Percentiles rank a stretch among this genome's conserved stretches.
These are phyloP conservation scores for Gambusia affinis DNA, from an alignment of 2,113 vertebrate genomes.

Conservation along the genomic window DNA sequence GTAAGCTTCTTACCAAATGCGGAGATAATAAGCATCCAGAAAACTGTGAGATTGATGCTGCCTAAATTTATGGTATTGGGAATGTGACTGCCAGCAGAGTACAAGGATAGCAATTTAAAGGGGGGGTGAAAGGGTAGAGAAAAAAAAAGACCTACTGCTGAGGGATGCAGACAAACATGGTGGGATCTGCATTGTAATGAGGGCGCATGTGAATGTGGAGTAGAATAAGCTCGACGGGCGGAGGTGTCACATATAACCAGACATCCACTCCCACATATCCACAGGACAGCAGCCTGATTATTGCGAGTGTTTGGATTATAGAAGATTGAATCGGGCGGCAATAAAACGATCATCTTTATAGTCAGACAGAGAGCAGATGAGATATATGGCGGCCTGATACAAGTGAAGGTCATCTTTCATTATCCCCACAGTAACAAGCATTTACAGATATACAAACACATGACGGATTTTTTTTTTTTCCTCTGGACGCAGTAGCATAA, in stretches of 20 bases:
- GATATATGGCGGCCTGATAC: constrained; percentile 59
- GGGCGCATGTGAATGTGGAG: neutral
- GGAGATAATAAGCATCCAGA: constrained; percentile 56
- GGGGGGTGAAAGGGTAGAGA: neutral
- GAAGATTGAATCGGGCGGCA: constrained; percentile 57
- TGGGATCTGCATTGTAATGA: constrained; percentile 1
- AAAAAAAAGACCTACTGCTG: constrained; percentile 25
- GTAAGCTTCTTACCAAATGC: constrained; percentile 69
- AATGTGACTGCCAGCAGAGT: constrained; percentile 39
- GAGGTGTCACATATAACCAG: constrained; percentile 15
- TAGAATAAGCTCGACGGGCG: constrained; percentile 3
- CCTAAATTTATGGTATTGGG: constrained; percentile 40
- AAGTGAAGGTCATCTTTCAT: constrained; percentile 71
- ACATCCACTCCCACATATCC: constrained; percentile 14
- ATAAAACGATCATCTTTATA: constrained; percentile 61
- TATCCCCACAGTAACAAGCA: constrained; percentile 33
- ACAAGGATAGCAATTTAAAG: constrained; percentile 29
- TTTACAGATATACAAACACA: neutral
- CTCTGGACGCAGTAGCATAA: neutral
- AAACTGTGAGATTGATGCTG: constrained; percentile 53
- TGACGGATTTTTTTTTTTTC: neutral
- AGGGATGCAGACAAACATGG: constrained; percentile 22
- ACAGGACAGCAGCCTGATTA: constrained; percentile 34
- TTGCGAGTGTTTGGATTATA: constrained; percentile 53
- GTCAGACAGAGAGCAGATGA: constrained; percentile 61